Evolutionary conservation across 2,888 invertebrate genomes (phyloP).

Genomic region (Artemia sp.): DNA sequence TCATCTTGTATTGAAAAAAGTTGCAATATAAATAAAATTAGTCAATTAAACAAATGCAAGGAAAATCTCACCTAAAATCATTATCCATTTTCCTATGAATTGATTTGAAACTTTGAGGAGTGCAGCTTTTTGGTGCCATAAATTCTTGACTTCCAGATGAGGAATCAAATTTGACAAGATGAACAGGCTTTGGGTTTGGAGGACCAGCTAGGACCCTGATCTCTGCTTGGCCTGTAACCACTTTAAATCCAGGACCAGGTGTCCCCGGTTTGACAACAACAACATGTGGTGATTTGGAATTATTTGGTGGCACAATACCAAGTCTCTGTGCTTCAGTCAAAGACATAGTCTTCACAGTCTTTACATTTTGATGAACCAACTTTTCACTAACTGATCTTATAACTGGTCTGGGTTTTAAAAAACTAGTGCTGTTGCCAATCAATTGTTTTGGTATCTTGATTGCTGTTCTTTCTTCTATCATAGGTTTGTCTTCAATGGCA

Average conservation of each 20-base stretch:
- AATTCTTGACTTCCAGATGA: too few relatives aligned
- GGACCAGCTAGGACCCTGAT: not conserved
- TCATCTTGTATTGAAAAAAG: too few relatives aligned
- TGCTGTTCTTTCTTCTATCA: not conserved
- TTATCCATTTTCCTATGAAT: too few relatives aligned
- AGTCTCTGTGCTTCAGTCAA: conserved; percentile 46
- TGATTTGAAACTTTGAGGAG: too few relatives aligned
- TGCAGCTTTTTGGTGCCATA: too few relatives aligned
- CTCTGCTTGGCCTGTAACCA: conserved; percentile 6
- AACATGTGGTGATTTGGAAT: conserved; percentile 11
- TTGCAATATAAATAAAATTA: too few relatives aligned
- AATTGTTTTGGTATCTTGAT: not conserved
- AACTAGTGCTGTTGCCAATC: not conserved
- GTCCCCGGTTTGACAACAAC: conserved; percentile 10
- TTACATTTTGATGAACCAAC: conserved; percentile 25
- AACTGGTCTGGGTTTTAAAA: not conserved
- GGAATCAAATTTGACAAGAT: not conserved
- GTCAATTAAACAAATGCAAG: too few relatives aligned
- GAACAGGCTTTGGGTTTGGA: conserved; percentile 2
- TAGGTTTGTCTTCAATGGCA: not conserved
- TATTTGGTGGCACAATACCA: conserved; percentile 38
- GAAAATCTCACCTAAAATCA: too few relatives aligned
- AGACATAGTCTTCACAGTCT: conserved; percentile 43
- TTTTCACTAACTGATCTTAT: conserved; percentile 21
- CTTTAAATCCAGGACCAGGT: conserved; percentile 11